Evolutionary conservation across 37 sponge, comb jelly and placozoan genomes (phyloP), one percentile per base, ranked within the genome.

Genomic region (Dysidea cf. avara): DNA sequence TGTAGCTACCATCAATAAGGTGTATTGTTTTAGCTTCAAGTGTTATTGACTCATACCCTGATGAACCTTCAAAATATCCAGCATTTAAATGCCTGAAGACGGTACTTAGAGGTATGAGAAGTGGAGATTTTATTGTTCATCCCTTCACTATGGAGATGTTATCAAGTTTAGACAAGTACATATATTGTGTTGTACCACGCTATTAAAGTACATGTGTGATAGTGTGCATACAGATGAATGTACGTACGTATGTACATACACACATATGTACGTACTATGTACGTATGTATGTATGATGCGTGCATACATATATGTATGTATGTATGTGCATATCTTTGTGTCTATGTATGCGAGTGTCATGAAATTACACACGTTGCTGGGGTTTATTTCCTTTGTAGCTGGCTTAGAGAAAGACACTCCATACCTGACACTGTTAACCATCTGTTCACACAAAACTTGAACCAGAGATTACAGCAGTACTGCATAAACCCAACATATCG

Each of bases 371-470:
- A n/a, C n/a, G n/a, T n/a, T n/a, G n/a, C n/a, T n/a, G n/a, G n/a
- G n/a, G n/a, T n/a, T n/a, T n/a, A n/a, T n/a, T n/a, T 37, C 31
- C 63, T 51, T 33, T 49, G 14, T 40, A 87, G 87, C 56, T 87
- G 82, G 77, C 48, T 87, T 26, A 58, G 87, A 17, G 87, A 87
- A 46, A 76, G 64, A 25, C 87, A 87, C 39, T 58, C 82, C 35
- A 51, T 81, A 7, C 53, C 82, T 2, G 71, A 75, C 11, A 71
- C 57, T 39, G 76, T 87, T 43, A 80, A 81, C 40, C 14, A 6
- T 16, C 72, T 87, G 39, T 87, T 81, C 63, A 35, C 71, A 39
- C 82, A 71, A 18, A 66, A 56, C 56, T 39, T 82, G 2, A n/a
- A 53, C 18, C 7, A 35, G 1, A 61, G 79, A 22, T 25, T 81